Evolutionary conservation across 30 jellyfish, hydroid and myxozoan species (phyloP).

Genomic region (Aurelia aurita): DNA sequence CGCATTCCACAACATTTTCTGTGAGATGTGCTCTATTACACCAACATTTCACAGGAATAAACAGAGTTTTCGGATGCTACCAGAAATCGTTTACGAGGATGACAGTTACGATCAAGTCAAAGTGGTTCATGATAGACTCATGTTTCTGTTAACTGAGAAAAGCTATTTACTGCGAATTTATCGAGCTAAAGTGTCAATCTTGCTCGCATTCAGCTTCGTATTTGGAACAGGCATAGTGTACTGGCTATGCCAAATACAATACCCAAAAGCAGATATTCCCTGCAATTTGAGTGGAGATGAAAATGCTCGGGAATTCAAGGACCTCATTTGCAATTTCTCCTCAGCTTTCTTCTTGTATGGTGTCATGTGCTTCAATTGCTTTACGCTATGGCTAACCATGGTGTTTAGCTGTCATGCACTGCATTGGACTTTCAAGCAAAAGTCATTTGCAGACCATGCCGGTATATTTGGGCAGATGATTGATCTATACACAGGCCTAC

Average conservation of each 20-base stretch:
- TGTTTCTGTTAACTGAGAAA: conserved; percentile 67
- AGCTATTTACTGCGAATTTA: conserved; percentile 70
- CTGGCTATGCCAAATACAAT: conserved; percentile 58
- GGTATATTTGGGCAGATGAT: conserved; percentile 73
- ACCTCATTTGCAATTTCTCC: conserved; percentile 73
- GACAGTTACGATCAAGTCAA: conserved; percentile 60
- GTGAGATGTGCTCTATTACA: conserved; percentile 57
- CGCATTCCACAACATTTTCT: conserved; percentile 71
- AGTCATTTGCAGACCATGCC: conserved; percentile 52
- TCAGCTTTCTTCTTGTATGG: conserved; percentile 74
- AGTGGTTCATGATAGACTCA: conserved; percentile 76
- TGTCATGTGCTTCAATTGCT: conserved; percentile 61
- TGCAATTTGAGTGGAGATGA: conserved; percentile 50
- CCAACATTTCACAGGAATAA: conserved; percentile 60
- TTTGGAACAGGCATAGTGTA: conserved; percentile 41
- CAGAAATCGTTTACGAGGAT: conserved; percentile 61
- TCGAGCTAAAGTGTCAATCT: conserved; percentile 46
- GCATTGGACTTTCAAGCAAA: conserved; percentile 59
- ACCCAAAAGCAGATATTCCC: conserved; percentile 64
- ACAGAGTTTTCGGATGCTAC: conserved; percentile 65
- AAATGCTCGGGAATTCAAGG: conserved; percentile 35
- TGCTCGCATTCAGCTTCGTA: conserved; percentile 25
- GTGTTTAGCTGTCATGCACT: conserved; percentile 55
- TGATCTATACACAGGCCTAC: conserved; percentile 79
- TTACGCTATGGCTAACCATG: conserved; percentile 35